phyloP scores from a whole-genome alignment of 2,888 invertebrate species.

The Asteroscopus sphinx region DNA sequence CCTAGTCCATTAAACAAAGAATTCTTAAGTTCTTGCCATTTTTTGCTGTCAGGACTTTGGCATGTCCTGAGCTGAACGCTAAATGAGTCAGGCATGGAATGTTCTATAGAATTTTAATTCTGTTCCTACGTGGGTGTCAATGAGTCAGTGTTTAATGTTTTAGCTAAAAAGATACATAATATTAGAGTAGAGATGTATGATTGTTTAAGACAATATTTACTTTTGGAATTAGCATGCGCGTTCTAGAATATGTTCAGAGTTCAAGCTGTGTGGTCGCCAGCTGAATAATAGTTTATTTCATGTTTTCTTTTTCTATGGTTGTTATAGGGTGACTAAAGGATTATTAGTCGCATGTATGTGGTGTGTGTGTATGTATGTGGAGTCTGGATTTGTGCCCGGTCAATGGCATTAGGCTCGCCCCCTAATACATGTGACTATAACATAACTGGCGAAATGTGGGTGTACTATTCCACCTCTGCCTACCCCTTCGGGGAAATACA shows the following conservation, averaged over 20 bases:
- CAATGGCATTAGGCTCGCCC: too few relatives aligned
- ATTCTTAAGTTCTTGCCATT: conserved; percentile 8
- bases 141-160: conserved; percentile 45
- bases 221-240: conserved; percentile 6
- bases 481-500: too few relatives aligned
- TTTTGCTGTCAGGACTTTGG: conserved; percentile 45
- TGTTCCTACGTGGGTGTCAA: conserved; percentile 36
- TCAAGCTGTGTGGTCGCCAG: conserved; percentile 31
- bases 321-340: too few relatives aligned
- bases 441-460: too few relatives aligned
- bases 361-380: too few relatives aligned
- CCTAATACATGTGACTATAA: too few relatives aligned
- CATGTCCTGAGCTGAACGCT: conserved; percentile 44
- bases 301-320: background rate
- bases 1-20: conserved; percentile 5
- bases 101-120: conserved; percentile 56
- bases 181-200: conserved; percentile 4
- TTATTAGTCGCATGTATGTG: too few relatives aligned
- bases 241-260: conserved; percentile 6
- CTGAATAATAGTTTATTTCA: background rate
- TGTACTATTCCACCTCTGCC: too few relatives aligned
- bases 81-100: conserved; percentile 50
- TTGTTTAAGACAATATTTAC: conserved; percentile 36
- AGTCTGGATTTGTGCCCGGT: too few relatives aligned
- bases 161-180: conserved; percentile 28